Conservation (phyloP, 2,113 vertebrate species). For the Pterocles orientalis region DNA sequence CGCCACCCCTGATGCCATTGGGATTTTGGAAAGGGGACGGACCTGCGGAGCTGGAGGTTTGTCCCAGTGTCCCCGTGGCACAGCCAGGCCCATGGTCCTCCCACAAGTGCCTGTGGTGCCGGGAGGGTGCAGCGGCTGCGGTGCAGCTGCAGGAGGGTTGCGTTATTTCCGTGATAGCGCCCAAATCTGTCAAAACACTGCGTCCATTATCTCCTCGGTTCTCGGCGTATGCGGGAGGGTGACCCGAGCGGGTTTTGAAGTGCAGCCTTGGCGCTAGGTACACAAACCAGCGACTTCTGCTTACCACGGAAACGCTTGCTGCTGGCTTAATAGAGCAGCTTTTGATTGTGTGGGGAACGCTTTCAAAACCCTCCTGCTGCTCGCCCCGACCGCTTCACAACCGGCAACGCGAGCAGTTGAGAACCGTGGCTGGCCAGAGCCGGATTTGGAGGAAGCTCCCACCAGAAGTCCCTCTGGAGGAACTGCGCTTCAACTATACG, state of each 20-base stretch:
- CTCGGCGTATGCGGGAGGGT: not conserved
- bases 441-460: not conserved
- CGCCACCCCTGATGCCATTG: rapidly evolving
- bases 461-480: rapidly evolving
- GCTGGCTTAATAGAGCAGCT: conserved; percentile 24
- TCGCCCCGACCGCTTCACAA: not conserved
- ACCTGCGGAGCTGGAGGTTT: rapidly evolving
- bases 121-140: rapidly evolving
- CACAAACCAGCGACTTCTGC: not conserved
- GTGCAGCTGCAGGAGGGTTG: not conserved
- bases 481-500: rapidly evolving
- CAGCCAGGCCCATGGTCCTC: rapidly evolving
- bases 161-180: not conserved
- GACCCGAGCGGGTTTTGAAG: conserved; percentile 22
- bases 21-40: rapidly evolving
- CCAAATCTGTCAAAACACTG: not conserved
- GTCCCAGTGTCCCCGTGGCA: rapidly evolving
- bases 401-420: not conserved
- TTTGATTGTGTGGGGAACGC: conserved; percentile 32
- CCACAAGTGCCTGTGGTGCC: rapidly evolving
- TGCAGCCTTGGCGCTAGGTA: conserved; percentile 20
- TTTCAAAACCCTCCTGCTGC: not conserved
- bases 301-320: not conserved
- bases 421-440: not conserved
- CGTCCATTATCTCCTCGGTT: conserved; percentile 19